These are phyloP conservation scores for Rhagoletis pomonella DNA, from an alignment of 1,140 invertebrate species.

Conservation along the genomic window DNA sequence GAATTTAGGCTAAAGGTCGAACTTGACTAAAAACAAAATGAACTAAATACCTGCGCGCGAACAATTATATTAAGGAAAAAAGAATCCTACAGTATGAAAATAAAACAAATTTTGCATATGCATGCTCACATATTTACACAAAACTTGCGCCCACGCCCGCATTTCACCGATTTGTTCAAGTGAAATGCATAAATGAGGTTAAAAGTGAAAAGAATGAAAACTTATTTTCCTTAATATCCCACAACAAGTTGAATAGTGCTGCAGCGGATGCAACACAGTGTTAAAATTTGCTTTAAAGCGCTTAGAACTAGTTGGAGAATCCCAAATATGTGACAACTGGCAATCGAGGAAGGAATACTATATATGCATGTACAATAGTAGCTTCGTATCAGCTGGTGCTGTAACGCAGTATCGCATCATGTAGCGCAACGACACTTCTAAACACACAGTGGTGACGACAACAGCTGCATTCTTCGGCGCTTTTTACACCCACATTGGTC, in stretches of 20 bases:
- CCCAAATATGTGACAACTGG: constrained; percentile 4
- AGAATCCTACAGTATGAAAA: not conserved
- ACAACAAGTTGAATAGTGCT: not conserved
- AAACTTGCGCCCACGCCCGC: not conserved
- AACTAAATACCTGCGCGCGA: not conserved
- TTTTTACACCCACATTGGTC: not conserved
- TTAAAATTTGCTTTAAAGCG: not conserved
- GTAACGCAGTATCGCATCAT: not conserved
- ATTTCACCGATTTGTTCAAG: constrained; percentile 17
- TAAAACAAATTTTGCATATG: no score
- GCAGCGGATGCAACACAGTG: not conserved
- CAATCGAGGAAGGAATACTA: not conserved
- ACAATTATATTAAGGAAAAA: not conserved
- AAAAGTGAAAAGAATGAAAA: not conserved
- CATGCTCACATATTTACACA: no score
- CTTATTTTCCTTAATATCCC: not conserved
- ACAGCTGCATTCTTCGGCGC: not conserved
- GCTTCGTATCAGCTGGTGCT: not conserved
- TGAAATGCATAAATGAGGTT: constrained; percentile 43
- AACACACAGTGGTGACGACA: constrained; percentile 20
- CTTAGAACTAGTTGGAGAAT: not conserved
- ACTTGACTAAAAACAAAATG: not conserved
- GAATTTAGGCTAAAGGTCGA: constrained; percentile 11
- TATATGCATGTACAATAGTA: not conserved
- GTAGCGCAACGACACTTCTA: not conserved